These are phyloP conservation scores for Euproctis similis DNA, from an alignment of 2,888 invertebrate genomes.

Conservation along the genomic window DNA sequence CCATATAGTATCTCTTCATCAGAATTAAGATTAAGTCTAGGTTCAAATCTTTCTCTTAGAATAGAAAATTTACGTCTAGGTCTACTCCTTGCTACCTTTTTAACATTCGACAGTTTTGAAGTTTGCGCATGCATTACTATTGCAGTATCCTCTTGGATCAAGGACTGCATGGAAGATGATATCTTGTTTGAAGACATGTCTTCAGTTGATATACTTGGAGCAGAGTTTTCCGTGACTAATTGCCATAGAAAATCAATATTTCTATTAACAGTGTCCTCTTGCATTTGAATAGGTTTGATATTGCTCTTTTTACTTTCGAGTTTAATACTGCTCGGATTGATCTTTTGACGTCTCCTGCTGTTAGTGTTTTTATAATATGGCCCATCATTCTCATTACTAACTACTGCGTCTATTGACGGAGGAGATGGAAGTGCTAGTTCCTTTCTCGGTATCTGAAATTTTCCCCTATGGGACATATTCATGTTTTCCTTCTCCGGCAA, in stretches of 20 bases:
- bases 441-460: constrained; percentile 41
- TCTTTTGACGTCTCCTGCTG: constrained; percentile 41
- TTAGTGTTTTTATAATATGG: constrained; percentile 40
- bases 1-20: constrained; percentile 66
- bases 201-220: constrained; percentile 42
- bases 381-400: constrained; percentile 22
- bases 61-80: constrained; percentile 77
- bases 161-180: constrained; percentile 60
- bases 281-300: constrained; percentile 38
- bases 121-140: constrained; percentile 30
- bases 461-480: constrained; percentile 37
- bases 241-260: constrained; percentile 66
- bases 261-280: constrained; percentile 55
- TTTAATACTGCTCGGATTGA: constrained; percentile 31
- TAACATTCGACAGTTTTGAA: constrained; percentile 52
- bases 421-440: constrained; percentile 33
- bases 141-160: constrained; percentile 59
- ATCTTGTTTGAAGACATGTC: constrained; percentile 51
- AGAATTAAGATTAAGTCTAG: constrained; percentile 53
- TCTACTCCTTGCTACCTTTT: constrained; percentile 53
- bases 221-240: constrained; percentile 57
- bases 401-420: constrained; percentile 19
- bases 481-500: constrained; percentile 60
- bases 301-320: constrained; percentile 42
- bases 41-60: constrained; percentile 75